Evolutionary conservation across 2,797 vertebrate species (phyloP), one percentile per base, ranked within the genome.

Genomic region (Crotalus adamanteus): DNA sequence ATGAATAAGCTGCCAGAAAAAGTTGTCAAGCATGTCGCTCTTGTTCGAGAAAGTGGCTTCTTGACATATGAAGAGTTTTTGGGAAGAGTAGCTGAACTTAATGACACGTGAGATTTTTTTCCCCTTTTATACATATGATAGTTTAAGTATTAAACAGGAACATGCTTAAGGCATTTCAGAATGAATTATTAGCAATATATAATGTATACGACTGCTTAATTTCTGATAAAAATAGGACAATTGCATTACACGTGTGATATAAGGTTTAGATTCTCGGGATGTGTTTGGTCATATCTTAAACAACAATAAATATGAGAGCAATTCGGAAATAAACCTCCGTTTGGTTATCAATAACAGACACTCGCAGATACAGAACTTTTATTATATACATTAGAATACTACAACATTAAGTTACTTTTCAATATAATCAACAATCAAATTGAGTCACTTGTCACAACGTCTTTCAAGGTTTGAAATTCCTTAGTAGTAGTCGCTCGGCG

Each of bases 1-100:
- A 98, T 99, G 95, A 98, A 95, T 97, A 98, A 98, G 96, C 98
- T 99, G 95, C 99, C 99, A 93, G 99, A 99, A 98, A 99, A 99
- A 98, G 98, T 99, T 96, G 97, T 98, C 93, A 99, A 99, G 96
- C 99, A 99, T 87, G 98, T 97, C 0, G 97, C 98, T 90, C 95
- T 99, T 96, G 98, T 99, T 92, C 98, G 99, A 83, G 99, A 99
- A 96, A 99, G 99, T 95, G 98, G 99, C 95, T 98, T 98, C 96
- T 98, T 99, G 93, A 99, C 98, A 11, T 99, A 99, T 12, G 99
- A 99, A 95, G 99, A 99, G 96, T 99, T 99, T 97, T 98, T 99
- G 97, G 99, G 98, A 28, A 97, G 99, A 97, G 98, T 99, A 93
- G 98, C 99, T 57, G 99, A 99, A 96, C 98, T 99, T 37, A 99